A percentile compares a stretch with the other conserved stretches of the same genome.
Conservation (phyloP, 2,888 invertebrate genomes). For the Altica lythri region DNA sequence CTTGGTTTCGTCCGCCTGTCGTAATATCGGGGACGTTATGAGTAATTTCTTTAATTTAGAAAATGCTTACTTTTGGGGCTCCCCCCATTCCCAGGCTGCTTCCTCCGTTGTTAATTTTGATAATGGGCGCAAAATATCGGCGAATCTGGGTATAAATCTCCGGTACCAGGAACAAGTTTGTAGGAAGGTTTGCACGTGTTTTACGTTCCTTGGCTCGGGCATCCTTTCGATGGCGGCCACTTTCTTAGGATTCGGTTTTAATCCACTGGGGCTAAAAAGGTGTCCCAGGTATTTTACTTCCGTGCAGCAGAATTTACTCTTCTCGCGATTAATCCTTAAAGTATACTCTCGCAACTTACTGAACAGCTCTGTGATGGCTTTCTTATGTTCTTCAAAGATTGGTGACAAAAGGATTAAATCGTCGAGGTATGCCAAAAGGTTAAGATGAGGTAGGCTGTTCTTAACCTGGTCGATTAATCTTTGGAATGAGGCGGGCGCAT, state of each 20-base stretch:
- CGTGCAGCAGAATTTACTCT: conserved; percentile 1
- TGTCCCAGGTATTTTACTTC: background rate
- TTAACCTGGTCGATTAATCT: conserved; percentile 30
- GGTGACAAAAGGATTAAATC: conserved; percentile 3
- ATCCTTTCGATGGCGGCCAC: background rate
- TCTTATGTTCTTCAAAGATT: background rate
- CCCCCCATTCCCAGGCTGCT: background rate
- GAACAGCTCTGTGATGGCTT: background rate
- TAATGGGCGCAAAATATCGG: background rate
- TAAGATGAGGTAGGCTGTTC: background rate
- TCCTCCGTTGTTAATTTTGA: conserved; percentile 1
- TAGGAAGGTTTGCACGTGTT: background rate
- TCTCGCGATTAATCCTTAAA: background rate
- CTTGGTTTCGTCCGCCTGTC: conserved; percentile 32
- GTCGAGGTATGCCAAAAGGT: conserved; percentile 3
- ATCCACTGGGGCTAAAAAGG: background rate
- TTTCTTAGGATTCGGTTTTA: conserved; percentile 1
- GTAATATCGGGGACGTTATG: conserved; percentile 36
- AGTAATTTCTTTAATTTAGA: conserved; percentile 30
- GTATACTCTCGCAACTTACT: background rate
- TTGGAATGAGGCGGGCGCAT: conserved; percentile 37
- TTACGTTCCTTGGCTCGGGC: background rate
- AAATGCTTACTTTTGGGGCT: conserved; percentile 19
- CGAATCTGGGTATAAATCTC: background rate
- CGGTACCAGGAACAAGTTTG: conserved; percentile 5